Conservation (phyloP, 1,140 invertebrate species). For the Drosophila asahinai region DNA sequence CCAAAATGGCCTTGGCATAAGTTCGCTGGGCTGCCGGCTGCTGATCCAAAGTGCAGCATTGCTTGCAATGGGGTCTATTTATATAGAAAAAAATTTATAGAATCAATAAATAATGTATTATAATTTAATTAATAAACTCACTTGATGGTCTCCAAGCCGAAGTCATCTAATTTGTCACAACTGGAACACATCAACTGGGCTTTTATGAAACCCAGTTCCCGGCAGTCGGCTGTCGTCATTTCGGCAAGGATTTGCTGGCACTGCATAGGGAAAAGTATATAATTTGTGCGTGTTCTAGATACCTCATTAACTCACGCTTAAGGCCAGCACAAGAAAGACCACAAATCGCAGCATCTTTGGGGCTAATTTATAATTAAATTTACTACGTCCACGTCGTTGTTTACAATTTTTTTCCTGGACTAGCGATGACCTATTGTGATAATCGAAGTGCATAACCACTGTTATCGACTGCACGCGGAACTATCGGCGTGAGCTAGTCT, state of each 20-base stretch:
- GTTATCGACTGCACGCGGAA: constrained; percentile 6
- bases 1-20: constrained; percentile 94
- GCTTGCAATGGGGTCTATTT: constrained; percentile 90
- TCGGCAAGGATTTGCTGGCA: constrained; percentile 51
- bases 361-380: constrained; percentile 42
- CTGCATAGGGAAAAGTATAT: constrained; percentile 12
- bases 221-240: constrained; percentile 88
- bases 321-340: constrained; percentile 39
- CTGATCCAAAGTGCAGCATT: constrained; percentile 90
- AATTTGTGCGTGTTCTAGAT: rapidly evolving
- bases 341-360: constrained; percentile 47
- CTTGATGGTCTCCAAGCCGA: constrained; percentile 89
- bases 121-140: constrained; percentile 73
- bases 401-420: constrained; percentile 46
- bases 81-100: too few species aligned
- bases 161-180: constrained; percentile 93
- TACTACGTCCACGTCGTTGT: constrained; percentile 75
- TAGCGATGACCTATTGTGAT: background rate
- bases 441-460: too few species aligned
- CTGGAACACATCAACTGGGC: constrained; percentile 94
- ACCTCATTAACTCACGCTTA: constrained; percentile 23
- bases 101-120: too few species aligned
- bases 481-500: background rate
- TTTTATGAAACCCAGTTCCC: constrained; percentile 93
- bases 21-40: constrained; percentile 88